Base-by-base conservation (phyloP, 1,140 invertebrate species). In the Drosophila nikananu region DNA sequence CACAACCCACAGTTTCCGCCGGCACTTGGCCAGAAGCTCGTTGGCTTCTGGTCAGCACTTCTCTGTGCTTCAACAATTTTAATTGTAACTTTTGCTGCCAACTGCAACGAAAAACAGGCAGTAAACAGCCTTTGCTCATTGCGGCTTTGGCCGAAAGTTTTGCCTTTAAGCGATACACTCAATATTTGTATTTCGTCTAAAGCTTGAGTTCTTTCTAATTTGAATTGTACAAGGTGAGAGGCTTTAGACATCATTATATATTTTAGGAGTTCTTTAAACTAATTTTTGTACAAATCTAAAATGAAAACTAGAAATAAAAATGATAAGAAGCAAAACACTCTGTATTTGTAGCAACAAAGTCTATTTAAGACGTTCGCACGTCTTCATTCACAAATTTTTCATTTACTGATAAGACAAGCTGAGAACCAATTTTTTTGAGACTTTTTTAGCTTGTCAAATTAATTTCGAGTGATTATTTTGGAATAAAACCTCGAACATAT, bases 1-100 rank as follows among this genome's bases (percentile, higher is more conserved):
- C 1, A 97, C 97, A 48, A 97, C 94, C 90, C 97, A 95, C 86
- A 95, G 96, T 93, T 97, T 98, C 97, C 97, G 97, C 46, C 77
- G 64, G 44, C 66, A 67, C 62, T 58, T 67, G 55, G 52, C 49
- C 51, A 58, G n/a, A 39, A 64, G 48, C 49, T 21, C 19, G 48
- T 51, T 76, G 70, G 65, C 60, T 68, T 63, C 68, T 86, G 83
- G 83, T 77, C 74, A 61, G 75, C 96, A 96, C 97, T 0, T 96
- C 93, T 60, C 70, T 60, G 94, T 95, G 86, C 94, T 95, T 92
- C 95, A 94, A 71, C 81, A 95, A 93, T 68, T 87, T 87, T 84
- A 68, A 95, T 96, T 71, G 94, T 95, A 95, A 94, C 62, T 95
- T 94, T 93, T 96, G 93, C 91, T 97, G 97, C 91, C 97, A 97